Percentiles rank a stretch among this genome's conserved stretches.
phyloP scores from a whole-genome alignment of 2,888 invertebrate genomes.

The Lamproptera curius region DNA sequence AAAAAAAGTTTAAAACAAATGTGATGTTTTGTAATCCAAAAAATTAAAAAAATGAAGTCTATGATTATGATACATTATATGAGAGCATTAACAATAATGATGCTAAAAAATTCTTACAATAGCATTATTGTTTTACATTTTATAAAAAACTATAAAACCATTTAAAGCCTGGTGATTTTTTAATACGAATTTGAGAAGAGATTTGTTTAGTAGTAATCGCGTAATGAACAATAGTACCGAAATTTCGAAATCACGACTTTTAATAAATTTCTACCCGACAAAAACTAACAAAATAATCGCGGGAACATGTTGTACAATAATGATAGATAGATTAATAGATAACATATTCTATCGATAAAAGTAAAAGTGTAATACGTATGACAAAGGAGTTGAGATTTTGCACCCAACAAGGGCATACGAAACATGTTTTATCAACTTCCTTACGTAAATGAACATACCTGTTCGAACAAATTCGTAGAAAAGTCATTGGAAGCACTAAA shows the following conservation, averaged over 20 bases:
- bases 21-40: too few species aligned
- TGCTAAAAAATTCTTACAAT: too few species aligned
- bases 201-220: too few species aligned
- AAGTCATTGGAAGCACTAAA: slow-evolving; percentile 52
- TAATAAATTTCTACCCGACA: slow-evolving; percentile 36
- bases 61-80: too few species aligned
- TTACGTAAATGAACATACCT: slow-evolving; percentile 35
- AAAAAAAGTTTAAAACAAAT: too few species aligned
- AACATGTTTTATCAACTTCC: slow-evolving; percentile 53
- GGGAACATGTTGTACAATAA: slow-evolving; percentile 39
- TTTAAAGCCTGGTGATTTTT: too few species aligned
- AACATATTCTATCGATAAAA: slow-evolving; percentile 46
- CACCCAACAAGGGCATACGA: slow-evolving; percentile 68
- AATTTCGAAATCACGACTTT: not conserved
- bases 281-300: slow-evolving; percentile 38
- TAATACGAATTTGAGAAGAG: too few species aligned
- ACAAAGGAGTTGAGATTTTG: slow-evolving; percentile 72
- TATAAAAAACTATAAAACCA: too few species aligned
- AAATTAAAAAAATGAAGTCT: too few species aligned
- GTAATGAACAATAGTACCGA: too few species aligned
- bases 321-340: slow-evolving; percentile 29
- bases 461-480: slow-evolving; percentile 40
- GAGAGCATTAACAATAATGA: too few species aligned
- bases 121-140: too few species aligned
- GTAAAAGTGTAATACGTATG: slow-evolving; percentile 65